phyloP scores from a whole-genome alignment of 2,888 invertebrate genomes.

The Rosalia funebris region DNA sequence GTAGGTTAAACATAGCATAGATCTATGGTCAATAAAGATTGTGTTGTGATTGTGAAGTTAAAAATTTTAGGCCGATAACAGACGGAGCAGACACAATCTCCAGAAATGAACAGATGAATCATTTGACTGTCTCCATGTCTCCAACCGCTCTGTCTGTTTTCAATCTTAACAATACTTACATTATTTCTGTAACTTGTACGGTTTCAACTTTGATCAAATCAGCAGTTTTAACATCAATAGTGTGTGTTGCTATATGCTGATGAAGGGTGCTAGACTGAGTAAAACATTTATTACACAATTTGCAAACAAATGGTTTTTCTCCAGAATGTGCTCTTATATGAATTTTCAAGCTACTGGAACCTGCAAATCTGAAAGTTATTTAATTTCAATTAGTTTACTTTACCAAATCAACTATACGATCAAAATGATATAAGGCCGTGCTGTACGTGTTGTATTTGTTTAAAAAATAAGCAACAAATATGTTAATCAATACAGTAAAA shows the following conservation, averaged over 20 bases:
- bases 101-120: background rate
- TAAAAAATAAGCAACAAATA: too few species aligned
- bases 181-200: constrained; percentile 59
- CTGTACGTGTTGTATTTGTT: too few species aligned
- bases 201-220: constrained; percentile 54
- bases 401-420: too few species aligned
- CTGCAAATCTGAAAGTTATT: constrained; percentile 56
- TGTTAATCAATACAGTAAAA: too few species aligned
- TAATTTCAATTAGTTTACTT: background rate
- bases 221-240: constrained; percentile 46
- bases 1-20: too few species aligned
- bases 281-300: constrained; percentile 59
- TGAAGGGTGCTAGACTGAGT: constrained; percentile 54
- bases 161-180: constrained; percentile 53
- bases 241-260: constrained; percentile 50
- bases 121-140: background rate
- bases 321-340: constrained; percentile 59
- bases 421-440: too few species aligned
- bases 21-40: background rate
- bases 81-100: too few species aligned
- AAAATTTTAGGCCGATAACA: too few species aligned
- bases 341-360: constrained; percentile 59
- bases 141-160: too few species aligned
- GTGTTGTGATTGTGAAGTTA: background rate
- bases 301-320: constrained; percentile 57